Conservation (phyloP, 1,140 invertebrate species). For the Eumaeus atala region DNA sequence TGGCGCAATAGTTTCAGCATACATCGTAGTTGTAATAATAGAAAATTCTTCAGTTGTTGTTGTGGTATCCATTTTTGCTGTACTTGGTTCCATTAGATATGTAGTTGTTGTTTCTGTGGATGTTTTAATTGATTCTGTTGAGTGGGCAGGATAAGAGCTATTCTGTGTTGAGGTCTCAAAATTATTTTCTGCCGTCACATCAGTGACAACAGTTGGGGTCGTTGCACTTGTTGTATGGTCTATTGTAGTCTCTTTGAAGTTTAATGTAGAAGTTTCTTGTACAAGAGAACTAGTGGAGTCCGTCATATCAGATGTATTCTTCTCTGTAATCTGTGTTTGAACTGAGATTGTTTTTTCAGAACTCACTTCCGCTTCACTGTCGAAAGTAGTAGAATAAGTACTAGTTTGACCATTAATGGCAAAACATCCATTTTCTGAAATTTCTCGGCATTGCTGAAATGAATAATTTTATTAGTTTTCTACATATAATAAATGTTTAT, state of each 20-base stretch:
- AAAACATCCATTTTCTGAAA: constrained; percentile 31
- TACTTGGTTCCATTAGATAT: neutral
- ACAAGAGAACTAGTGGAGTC: neutral
- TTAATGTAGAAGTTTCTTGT: neutral
- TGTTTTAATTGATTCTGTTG: neutral
- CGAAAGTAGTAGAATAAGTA: constrained; percentile 8
- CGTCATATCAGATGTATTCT: neutral
- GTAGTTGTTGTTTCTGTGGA: neutral
- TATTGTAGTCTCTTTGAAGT: neutral
- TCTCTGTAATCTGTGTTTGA: constrained; percentile 2
- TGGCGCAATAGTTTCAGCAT: constrained; percentile 10
- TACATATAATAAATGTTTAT: no score
- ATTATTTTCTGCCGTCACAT: neutral
- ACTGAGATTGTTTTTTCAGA: neutral
- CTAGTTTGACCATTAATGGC: constrained; percentile 15
- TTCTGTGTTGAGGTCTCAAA: neutral
- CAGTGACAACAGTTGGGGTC: neutral
- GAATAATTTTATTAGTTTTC: neutral
- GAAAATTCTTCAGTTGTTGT: no score
- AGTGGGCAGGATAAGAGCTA: no score
- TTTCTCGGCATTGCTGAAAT: constrained; percentile 29
- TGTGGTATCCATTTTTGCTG: neutral
- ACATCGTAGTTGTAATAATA: neutral
- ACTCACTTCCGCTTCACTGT: neutral
- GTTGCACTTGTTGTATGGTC: neutral